A percentile compares a stretch with the other conserved stretches of the same genome.
Conservation (phyloP, 2,888 invertebrate species). For the Cyrtodaria siliqua region DNA sequence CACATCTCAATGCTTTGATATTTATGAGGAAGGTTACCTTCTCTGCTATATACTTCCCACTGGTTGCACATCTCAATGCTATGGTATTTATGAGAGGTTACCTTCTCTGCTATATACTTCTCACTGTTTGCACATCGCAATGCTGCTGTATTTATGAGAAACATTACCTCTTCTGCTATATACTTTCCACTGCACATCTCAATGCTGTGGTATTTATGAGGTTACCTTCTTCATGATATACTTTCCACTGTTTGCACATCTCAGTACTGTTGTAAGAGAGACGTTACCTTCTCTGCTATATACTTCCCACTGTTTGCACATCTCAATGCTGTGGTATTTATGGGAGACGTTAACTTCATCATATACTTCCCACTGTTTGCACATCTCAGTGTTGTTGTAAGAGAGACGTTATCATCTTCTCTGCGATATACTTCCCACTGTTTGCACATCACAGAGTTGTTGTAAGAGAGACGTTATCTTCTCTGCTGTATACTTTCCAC, state of each 20-base stretch:
- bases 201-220: too few relatives aligned
- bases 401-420: conserved; percentile 98
- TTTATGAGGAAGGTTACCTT: too few relatives aligned
- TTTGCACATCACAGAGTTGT: conserved; percentile 97
- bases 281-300: conserved; percentile 97
- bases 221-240: conserved; percentile 97
- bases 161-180: too few relatives aligned
- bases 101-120: conserved; percentile 98
- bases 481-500: too few relatives aligned
- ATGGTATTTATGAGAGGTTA: conserved; percentile 96
- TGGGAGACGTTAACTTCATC: conserved; percentile 86
- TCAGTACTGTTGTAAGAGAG: too few relatives aligned
- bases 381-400: too few relatives aligned
- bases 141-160: conserved; percentile 90
- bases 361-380: too few relatives aligned
- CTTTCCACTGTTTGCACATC: too few relatives aligned
- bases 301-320: conserved; percentile 99
- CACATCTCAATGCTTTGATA: too few relatives aligned
- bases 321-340: conserved; percentile 93
- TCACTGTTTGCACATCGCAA: conserved; percentile 98
- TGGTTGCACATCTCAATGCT: too few relatives aligned
- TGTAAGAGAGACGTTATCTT: conserved; percentile 87
- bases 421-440: conserved; percentile 98
- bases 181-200: too few relatives aligned
- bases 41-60: too few relatives aligned